Percentiles rank a stretch among this genome's conserved stretches.
Conservation (phyloP, 2,797 vertebrate genomes). For the Pseudomugil tenellus region DNA sequence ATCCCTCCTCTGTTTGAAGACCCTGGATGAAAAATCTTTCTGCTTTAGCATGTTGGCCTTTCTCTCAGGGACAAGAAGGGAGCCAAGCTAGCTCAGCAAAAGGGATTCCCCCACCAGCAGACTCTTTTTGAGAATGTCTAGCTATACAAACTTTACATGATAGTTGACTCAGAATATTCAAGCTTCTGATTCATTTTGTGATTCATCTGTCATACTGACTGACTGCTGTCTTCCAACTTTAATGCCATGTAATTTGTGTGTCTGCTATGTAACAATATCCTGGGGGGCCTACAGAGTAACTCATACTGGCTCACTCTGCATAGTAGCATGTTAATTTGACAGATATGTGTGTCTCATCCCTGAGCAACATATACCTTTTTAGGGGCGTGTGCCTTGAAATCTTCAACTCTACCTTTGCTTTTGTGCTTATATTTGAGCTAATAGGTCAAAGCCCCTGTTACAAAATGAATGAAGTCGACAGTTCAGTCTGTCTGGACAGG, state of each 20-base stretch:
- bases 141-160: constrained; percentile 7
- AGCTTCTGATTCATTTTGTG: constrained; percentile 42
- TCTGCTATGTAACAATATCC: constrained; percentile 25
- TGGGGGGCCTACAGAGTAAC: constrained; percentile 6
- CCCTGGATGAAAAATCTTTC: constrained; percentile 47
- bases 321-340: constrained; percentile 7
- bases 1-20: constrained; percentile 60
- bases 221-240: constrained; percentile 27
- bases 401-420: constrained; percentile 7
- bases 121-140: constrained; percentile 11
- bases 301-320: constrained; percentile 21
- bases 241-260: constrained; percentile 25
- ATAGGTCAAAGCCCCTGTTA: constrained; percentile 55
- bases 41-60: constrained; percentile 49
- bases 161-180: constrained; percentile 47
- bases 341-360: constrained; percentile 31
- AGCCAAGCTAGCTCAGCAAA: constrained; percentile 35
- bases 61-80: constrained; percentile 38
- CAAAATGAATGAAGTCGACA: constrained; percentile 49
- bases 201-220: constrained; percentile 39
- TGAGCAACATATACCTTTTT: constrained; percentile 20
- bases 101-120: constrained; percentile 12
- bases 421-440: constrained; percentile 17
- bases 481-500: constrained; percentile 42
- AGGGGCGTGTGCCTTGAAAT: constrained; percentile 22